Evolutionary conservation across 2,113 vertebrate species (phyloP), one percentile per base, ranked within the genome.

Genomic region (Aegypius monachus): DNA sequence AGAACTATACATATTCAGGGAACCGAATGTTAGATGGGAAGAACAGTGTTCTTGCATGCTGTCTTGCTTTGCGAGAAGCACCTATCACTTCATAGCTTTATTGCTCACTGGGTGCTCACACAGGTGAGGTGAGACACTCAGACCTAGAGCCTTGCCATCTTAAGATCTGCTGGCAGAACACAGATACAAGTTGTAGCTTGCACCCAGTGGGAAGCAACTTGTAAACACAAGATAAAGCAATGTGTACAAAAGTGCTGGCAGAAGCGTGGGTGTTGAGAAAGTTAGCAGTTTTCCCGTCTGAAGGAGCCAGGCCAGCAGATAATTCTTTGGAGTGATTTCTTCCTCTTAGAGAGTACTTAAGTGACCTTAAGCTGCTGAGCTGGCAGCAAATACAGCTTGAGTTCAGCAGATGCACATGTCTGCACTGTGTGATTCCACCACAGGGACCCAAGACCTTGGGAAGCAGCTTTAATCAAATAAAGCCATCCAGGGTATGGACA

Each of bases 341-440:
- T 96, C 84, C 88, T 82, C 74, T 93, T 74, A 61, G 61, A 92
- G 88, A 95, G 81, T 66, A 94, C 62, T 95, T 50, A 18, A 95
- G 86, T 91, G 94, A 95, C 96, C 93, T 95, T 93, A 86, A 94
- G 91, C 94, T 97, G 95, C 94, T 94, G 95, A 97, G 91, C 86
- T 96, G 95, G 94, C 95, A 95, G 75, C 21, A 45, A 83, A 83
- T 65, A 52, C 7, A 3, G 26, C 79, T 66, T 2, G 0, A 94
- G 81, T 83, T 97, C 97, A 95, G 86, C 4, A 9, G 86, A 95
- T 77, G 89, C 84, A 95, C 92, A 34, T 75, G 81, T 93, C 78
- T 90, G 87, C 84, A 20, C 86, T 91, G 74, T 2, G 5, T 97
- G 93, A 94, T 93, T 95, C 91, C 81, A 88, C 90, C 81, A 10